Conservation (phyloP, 2,113 vertebrate species). For the Euleptes europaea region DNA sequence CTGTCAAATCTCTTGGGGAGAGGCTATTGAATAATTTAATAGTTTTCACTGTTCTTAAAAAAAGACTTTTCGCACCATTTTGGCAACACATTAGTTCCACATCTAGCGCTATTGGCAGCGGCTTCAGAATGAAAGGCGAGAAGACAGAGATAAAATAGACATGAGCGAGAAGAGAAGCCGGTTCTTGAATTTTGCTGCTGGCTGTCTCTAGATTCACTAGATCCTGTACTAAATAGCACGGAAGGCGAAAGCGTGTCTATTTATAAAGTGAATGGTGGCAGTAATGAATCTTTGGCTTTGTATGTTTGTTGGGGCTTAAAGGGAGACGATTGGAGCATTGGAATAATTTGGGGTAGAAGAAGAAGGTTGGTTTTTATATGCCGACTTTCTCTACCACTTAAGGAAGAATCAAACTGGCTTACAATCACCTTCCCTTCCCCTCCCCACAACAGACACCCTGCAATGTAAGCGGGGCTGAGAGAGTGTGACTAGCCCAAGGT, state of each 20-base stretch:
- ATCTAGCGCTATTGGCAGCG: slow-evolving; percentile 33
- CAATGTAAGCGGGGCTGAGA: too few species aligned
- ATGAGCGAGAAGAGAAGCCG: slow-evolving; percentile 43
- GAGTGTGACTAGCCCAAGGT: too few species aligned
- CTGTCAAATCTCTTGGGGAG: slow-evolving; percentile 21
- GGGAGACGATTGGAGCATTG: neutral
- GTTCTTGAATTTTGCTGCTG: slow-evolving; percentile 47
- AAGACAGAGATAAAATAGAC: slow-evolving; percentile 50
- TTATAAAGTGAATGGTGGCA: slow-evolving; percentile 32
- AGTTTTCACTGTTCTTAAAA: slow-evolving; percentile 36
- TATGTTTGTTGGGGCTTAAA: neutral
- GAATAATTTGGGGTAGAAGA: neutral
- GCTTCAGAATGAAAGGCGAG: slow-evolving; percentile 44
- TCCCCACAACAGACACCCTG: too few species aligned
- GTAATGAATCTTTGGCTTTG: slow-evolving; percentile 34
- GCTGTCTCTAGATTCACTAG: slow-evolving; percentile 21
- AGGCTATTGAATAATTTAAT: slow-evolving; percentile 57
- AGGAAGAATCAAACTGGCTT: too few species aligned
- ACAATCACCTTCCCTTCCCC: too few species aligned
- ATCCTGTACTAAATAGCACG: slow-evolving; percentile 17
- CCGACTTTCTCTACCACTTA: too few species aligned
- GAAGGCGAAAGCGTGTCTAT: neutral
- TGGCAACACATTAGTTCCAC: slow-evolving; percentile 52
- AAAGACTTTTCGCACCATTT: slow-evolving; percentile 44
- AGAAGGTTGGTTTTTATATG: too few species aligned